These are phyloP conservation scores for Hypsopygia costalis DNA, from an alignment of 2,888 invertebrate species.

Conservation along the genomic window DNA sequence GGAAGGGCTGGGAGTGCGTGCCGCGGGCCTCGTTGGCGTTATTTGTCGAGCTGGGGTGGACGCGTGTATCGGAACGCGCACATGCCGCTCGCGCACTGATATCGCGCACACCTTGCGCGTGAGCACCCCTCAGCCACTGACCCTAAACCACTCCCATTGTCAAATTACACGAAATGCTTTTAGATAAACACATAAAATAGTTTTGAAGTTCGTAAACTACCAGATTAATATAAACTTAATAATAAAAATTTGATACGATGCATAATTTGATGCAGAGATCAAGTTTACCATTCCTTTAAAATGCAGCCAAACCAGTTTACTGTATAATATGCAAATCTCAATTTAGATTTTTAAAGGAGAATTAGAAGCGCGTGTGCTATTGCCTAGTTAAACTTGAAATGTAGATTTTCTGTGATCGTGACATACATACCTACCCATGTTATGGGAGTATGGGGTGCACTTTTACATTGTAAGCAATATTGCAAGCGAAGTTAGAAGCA, in stretches of 20 bases:
- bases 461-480: no score
- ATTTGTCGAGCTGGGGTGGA: conserved; percentile 43
- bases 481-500: no score
- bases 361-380: not conserved
- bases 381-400: not conserved
- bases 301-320: conserved; percentile 2
- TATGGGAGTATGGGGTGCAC: no score
- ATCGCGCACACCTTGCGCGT: conserved; percentile 73
- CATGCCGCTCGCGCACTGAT: conserved; percentile 67
- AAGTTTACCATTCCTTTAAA: not conserved
- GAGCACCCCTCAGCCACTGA: conserved; percentile 59
- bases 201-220: conserved; percentile 1
- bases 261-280: no score
- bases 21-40: conserved; percentile 30
- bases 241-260: no score
- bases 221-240: conserved; percentile 2
- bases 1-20: conserved; percentile 46
- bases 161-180: conserved; percentile 19
- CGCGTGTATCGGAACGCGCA: conserved; percentile 71
- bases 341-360: not conserved
- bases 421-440: no score
- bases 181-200: conserved; percentile 10
- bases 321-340: not conserved
- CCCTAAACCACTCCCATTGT: conserved; percentile 54
- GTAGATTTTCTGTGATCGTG: no score